Conservation (phyloP, 2,888 invertebrate genomes). For the Drosophila subquinaria region DNA sequence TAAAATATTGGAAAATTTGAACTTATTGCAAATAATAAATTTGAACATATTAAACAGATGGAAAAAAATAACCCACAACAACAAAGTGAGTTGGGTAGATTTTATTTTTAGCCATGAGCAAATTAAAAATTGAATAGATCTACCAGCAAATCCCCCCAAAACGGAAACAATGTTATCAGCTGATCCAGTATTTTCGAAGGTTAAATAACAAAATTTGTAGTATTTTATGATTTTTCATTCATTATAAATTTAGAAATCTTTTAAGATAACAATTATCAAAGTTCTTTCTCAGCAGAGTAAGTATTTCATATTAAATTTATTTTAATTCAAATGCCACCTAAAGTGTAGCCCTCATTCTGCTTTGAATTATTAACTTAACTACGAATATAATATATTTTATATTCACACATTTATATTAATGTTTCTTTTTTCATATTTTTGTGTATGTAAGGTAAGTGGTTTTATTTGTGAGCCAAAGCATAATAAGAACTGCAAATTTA, state of each 20-base stretch:
- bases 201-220: no score
- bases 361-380: neutral
- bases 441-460: neutral
- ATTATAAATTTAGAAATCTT: no score
- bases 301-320: neutral
- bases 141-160: neutral
- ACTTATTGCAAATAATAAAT: no score
- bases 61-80: no score
- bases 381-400: neutral
- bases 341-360: neutral
- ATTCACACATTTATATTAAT: neutral
- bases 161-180: no score
- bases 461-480: constrained; percentile 15
- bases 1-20: no score
- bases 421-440: neutral
- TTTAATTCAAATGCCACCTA: neutral
- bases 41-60: no score
- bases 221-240: no score
- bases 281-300: no score
- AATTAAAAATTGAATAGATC: neutral
- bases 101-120: neutral
- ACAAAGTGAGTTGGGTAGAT: no score
- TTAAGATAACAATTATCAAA: no score
- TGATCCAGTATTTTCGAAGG: no score
- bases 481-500: constrained; percentile 46